phyloP scores from a whole-genome alignment of 2,888 invertebrate species.

The Argyra leucocephala region DNA sequence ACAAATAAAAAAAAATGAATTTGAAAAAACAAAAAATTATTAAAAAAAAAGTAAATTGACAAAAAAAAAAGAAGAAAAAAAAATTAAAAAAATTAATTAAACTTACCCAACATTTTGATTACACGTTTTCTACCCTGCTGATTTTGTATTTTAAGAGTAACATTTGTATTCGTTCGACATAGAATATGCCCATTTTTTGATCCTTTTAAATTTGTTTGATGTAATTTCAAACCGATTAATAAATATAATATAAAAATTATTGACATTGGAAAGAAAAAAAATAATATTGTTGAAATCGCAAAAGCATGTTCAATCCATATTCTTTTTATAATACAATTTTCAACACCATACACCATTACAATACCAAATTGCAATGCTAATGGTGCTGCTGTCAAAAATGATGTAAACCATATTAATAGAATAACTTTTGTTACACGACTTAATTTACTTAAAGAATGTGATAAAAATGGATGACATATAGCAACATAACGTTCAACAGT shows the following conservation, averaged over 20 bases:
- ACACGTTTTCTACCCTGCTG: constrained; percentile 58
- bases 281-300: constrained; percentile 57
- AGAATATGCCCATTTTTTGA: constrained; percentile 31
- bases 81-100: not conserved
- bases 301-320: constrained; percentile 47
- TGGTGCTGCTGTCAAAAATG: constrained; percentile 63
- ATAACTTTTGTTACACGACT: constrained; percentile 70
- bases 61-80: too few relatives aligned
- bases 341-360: constrained; percentile 30
- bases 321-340: constrained; percentile 37
- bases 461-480: constrained; percentile 54
- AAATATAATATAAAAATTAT: constrained; percentile 74
- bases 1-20: too few relatives aligned
- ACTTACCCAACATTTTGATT: constrained; percentile 67
- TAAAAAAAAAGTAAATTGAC: too few relatives aligned
- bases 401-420: constrained; percentile 67
- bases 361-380: constrained; percentile 75
- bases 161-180: constrained; percentile 25
- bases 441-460: constrained; percentile 73
- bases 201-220: constrained; percentile 47
- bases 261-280: constrained; percentile 82
- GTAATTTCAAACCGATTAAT: constrained; percentile 61
- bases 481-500: constrained; percentile 65
- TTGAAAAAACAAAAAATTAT: too few relatives aligned
- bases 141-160: constrained; percentile 39